Percentiles rank a stretch among this genome's conserved stretches.
These are phyloP conservation scores for Microctenopoma stevenorrisi DNA, from an alignment of 2,797 vertebrate genomes.

Conservation along the genomic window DNA sequence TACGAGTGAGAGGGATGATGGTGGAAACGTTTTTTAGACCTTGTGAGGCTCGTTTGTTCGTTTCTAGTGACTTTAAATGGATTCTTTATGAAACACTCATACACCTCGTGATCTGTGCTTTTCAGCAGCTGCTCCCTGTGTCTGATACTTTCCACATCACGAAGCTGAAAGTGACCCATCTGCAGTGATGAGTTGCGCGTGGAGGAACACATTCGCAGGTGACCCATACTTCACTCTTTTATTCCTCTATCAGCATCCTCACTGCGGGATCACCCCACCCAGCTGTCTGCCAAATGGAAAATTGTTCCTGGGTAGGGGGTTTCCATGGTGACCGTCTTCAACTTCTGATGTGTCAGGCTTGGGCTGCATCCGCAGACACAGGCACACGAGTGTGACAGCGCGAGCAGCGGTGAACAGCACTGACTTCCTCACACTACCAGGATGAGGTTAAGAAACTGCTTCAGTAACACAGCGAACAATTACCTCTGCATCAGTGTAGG, in stretches of 20 bases:
- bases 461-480: slow-evolving; percentile 24
- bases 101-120: no score
- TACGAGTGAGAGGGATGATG: no score
- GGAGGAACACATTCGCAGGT: not conserved
- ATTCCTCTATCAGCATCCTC: slow-evolving; percentile 12
- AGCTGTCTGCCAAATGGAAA: slow-evolving; percentile 22
- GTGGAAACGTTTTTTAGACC: no score
- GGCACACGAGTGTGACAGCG: slow-evolving; percentile 22
- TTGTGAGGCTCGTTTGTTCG: no score
- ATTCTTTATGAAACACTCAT: no score
- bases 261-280: slow-evolving; percentile 7
- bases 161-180: no score
- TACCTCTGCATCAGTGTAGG: slow-evolving; percentile 49
- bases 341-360: slow-evolving; percentile 35
- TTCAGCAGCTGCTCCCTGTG: no score
- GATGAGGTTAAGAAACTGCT: slow-evolving; percentile 34
- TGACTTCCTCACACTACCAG: slow-evolving; percentile 32
- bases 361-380: not conserved
- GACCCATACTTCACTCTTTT: slow-evolving; percentile 23
- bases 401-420: slow-evolving; percentile 43
- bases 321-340: slow-evolving; percentile 58
- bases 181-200: no score
- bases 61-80: no score
- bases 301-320: slow-evolving; percentile 42
- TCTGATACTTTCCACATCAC: no score